phyloP scores from a whole-genome alignment of 2,888 invertebrate genomes.

The Cryptus viduatorius region DNA sequence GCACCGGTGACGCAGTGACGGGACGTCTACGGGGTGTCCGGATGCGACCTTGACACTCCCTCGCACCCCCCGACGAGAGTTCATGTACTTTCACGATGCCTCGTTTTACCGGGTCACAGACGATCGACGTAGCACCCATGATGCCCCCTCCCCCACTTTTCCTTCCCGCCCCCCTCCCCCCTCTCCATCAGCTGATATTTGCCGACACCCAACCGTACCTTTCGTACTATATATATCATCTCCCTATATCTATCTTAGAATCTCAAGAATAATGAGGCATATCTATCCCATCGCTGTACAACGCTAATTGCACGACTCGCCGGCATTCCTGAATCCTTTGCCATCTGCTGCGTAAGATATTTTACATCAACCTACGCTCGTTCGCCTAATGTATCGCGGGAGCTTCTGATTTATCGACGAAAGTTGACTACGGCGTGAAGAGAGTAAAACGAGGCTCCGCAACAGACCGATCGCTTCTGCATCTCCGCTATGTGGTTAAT shows the following conservation, averaged over 20 bases:
- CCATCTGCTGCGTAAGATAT: constrained; percentile 7
- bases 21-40: constrained; percentile 70
- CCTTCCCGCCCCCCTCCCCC: constrained; percentile 4
- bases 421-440: constrained; percentile 22
- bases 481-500: constrained; percentile 39
- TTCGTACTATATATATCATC: background rate
- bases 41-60: constrained; percentile 70
- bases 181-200: constrained; percentile 41
- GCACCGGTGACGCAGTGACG: constrained; percentile 68
- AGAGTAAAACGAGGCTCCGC: constrained; percentile 54
- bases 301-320: constrained; percentile 15
- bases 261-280: background rate
- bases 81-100: constrained; percentile 63
- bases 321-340: constrained; percentile 16
- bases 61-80: constrained; percentile 26
- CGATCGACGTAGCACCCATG: constrained; percentile 44
- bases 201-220: background rate
- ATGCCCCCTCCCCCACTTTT: constrained; percentile 34
- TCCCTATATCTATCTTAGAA: background rate
- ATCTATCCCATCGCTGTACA: constrained; percentile 10
- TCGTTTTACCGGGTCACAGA: constrained; percentile 65
- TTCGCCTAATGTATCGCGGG: constrained; percentile 31
- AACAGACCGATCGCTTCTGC: constrained; percentile 50
- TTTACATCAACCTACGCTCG: constrained; percentile 45
- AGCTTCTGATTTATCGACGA: constrained; percentile 55